Base-by-base conservation (phyloP, 30 jellyfish, hydroid and myxozoan genomes). In the Turritopsis rubra region DNA sequence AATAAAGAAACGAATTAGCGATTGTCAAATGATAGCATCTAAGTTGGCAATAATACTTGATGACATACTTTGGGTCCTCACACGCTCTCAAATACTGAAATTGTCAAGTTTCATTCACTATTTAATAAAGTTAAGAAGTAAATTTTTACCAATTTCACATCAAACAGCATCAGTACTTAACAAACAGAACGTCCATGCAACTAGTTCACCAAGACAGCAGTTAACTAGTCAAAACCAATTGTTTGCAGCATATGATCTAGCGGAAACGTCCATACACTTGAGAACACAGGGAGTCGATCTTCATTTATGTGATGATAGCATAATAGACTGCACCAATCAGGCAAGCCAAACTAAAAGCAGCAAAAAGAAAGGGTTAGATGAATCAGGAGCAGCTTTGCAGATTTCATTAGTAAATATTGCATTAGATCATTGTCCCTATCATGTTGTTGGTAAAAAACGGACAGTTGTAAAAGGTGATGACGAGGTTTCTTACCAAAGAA, bases 371-470 rank as follows among this genome's bases (percentile, higher is more conserved):
- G 52, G 52, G 31, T 80, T 52, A 19, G 88, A 82, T 29, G 95
- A 85, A 29, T 30, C 84, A 8, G 92, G 97, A 0, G 99, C 97
- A 4, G 99, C 99, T 0, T 85, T 93, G 27, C 89, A 89, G 54
- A 82, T 93, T n/a, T 85, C 96, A 16, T 80, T 93, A 22, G 66
- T 66, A 0, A 84, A 93, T 30, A 68, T 93, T 52, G 18, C 86
- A n/a, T 70, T 93, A 23, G 96, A 93, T 82, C 99, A 93, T 71
- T 93, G 89, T 75, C 99, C 99, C 22, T 93, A 93, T 78, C 99
- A 93, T 81, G 91, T 93, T 53, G 96, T 95, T 28, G 96, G 96
- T 27, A 66, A 86, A 52, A 72, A 84, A 60, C 72, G 99, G 60
- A 88, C 73, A 23, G 89, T 81, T 1, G 84, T 65, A 21, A 66